Base-by-base conservation (phyloP, 1,140 invertebrate species). In the Aphelenchoides avenae region DNA sequence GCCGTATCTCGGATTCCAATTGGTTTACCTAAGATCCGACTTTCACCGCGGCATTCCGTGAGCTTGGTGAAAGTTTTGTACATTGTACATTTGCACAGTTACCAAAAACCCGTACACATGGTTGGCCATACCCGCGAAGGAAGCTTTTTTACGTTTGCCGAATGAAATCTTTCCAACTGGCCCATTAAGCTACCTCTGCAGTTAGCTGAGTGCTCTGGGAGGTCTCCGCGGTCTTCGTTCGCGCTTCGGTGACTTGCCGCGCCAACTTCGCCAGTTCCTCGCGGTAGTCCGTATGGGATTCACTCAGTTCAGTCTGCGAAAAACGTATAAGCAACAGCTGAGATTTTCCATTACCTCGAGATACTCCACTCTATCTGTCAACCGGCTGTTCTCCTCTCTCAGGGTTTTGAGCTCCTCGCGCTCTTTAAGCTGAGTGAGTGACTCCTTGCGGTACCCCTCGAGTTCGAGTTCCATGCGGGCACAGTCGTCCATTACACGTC, bases 241-340 rank as follows among this genome's bases (percentile, higher is more conserved):
- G 13, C 5, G 5, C 3, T 52, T 24, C 46, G 4, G 22, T 50
- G 5, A 1, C 56, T 18, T 52, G 22, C 6, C 15, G 3, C 20
- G 34, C 31, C 0, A 57, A 20, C 34, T 7, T 55, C 24, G 36
- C 54, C 15, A 40, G 27, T 42, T 58, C 56, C 13, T 22, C 40
- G 5, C 56, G 47, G 34, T 70, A 30, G 15, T 66, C 56, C 5
- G 51, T 62, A 31, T 42, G 61, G 11, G 61, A 37, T 33, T 58
- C 52, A 26, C 57, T 63, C 5, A 63, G 15, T 29, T 63, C 64
- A 31, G 43, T 49, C 61, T 63, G 0, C 39, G 51, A 26, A 9
- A 48, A 13, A 6, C 20, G 15, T 6, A 53, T 3, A 18, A 18
- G 42, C 7, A 39, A 52, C n/a, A 9, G 39, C 11, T 13, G 20